Evolutionary conservation across 2,888 invertebrate species (phyloP), one percentile per base, ranked within the genome.

Genomic region (Mythimna impura): DNA sequence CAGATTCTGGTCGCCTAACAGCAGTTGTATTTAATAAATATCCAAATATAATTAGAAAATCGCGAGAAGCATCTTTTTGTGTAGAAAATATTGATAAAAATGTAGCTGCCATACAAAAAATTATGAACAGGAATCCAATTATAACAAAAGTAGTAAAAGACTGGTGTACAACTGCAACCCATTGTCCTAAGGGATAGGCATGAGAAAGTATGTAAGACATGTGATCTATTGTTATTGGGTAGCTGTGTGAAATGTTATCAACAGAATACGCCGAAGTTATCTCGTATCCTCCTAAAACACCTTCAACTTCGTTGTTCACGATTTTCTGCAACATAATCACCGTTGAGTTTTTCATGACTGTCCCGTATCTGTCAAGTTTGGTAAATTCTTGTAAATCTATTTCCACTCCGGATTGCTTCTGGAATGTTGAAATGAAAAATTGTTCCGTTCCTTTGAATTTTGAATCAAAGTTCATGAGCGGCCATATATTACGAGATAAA

Each of bases 31-130:
- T 88, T 10, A 89, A 71, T 70, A 91, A 87, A 60, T 86, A 88
- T 58, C 91, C 91, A 55, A 86, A 86, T 9, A 90, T 80, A 9
- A 87, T 76, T 30, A 91, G 66, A 30, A 86, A 57, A 30, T 86
- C 80, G 10, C 86, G 83, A 2, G 72, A 36, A 40, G 76, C 17
- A 74, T 89, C 88, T 34, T 67, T 82, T 10, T 47, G 43, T 2
- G 71, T 64, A 40, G 84, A 72, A 80, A 91, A 91, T 70, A 89
- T 66, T 34, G 76, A 73, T n/a, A 91, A 72, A 0, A 68, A 14
- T 43, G 81, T 76, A 10, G 85, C 80, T 10, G 81, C 67, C 61
- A 84, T 30, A 69, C 86, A 85, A 72, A 86, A 84, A 25, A 85
- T 61, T 30, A 87, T 47, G 47, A 90, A 86, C 6, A 83, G 43